A percentile compares a stretch with the other conserved stretches of the same genome.
phyloP scores from a whole-genome alignment of 92 coral and sea anemone species.

The Porites lobata region DNA sequence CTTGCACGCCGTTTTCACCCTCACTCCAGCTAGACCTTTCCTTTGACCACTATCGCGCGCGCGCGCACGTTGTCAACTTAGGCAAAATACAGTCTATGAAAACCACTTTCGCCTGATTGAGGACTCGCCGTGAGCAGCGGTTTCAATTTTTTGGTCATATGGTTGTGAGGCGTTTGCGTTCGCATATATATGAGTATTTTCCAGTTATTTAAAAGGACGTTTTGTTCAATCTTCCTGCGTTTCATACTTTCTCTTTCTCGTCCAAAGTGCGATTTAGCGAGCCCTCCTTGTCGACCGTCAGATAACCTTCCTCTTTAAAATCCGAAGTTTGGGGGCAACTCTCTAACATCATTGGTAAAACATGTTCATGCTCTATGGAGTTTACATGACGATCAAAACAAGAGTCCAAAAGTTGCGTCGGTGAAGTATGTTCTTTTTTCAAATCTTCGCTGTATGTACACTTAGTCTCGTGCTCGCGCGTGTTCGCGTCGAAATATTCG shows the following conservation, averaged over 20 bases:
- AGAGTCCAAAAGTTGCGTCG: not conserved
- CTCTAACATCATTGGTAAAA: not conserved
- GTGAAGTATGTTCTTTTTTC: not conserved
- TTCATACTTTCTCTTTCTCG: constrained; percentile 8
- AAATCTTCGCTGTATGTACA: not conserved
- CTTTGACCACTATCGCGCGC: too few relatives aligned
- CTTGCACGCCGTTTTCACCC: too few relatives aligned
- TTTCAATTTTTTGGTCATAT: too few relatives aligned
- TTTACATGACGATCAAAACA: not conserved
- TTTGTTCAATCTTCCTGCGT: not conserved
- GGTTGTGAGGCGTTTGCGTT: too few relatives aligned
- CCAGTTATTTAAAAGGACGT: not conserved
- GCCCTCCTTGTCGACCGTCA: not conserved
- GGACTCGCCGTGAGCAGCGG: too few relatives aligned
- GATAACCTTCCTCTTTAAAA: not conserved
- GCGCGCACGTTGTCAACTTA: too few relatives aligned
- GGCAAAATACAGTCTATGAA: too few relatives aligned
- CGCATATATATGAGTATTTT: not conserved
- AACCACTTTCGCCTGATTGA: too few relatives aligned
- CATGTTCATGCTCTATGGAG: not conserved
- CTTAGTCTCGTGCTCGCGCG: not conserved
- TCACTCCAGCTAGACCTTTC: too few relatives aligned
- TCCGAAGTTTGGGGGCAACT: not conserved
- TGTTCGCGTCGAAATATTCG: not conserved
- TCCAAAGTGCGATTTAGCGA: not conserved